A percentile compares a stretch with the other conserved stretches of the same genome.
phyloP scores from a whole-genome alignment of 2,797 vertebrate species.

The Phyllotis vaccarum region DNA sequence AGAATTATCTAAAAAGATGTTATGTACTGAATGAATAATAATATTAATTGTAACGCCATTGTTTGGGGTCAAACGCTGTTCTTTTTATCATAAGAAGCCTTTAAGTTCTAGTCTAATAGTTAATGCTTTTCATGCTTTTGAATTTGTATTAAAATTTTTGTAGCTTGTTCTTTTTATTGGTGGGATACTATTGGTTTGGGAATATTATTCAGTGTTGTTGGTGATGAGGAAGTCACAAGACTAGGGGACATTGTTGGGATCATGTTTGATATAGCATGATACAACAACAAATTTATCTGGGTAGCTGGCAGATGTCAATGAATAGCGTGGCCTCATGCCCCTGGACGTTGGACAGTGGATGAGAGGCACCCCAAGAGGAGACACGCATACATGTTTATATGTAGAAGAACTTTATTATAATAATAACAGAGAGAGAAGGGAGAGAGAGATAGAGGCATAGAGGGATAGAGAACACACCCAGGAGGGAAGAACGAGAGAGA shows the following conservation, averaged over 20 bases:
- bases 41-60: slow-evolving; percentile 25
- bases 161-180: not conserved
- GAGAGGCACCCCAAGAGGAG: too few species aligned
- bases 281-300: too few species aligned
- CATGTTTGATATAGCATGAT: too few species aligned
- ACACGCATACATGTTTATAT: too few species aligned
- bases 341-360: too few species aligned
- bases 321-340: too few species aligned
- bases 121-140: not conserved
- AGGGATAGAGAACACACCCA: too few species aligned
- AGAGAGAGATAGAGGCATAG: too few species aligned
- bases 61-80: not conserved
- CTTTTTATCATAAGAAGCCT: not conserved
- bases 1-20: slow-evolving; percentile 50
- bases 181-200: slow-evolving; percentile 4
- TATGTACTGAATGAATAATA: not conserved
- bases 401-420: too few species aligned
- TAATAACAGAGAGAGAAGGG: too few species aligned
- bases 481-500: too few species aligned
- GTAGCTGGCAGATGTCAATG: too few species aligned
- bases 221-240: slow-evolving; percentile 76
- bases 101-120: slow-evolving; percentile 37
- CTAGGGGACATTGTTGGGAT: slow-evolving; percentile 58
- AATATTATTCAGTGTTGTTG: slow-evolving; percentile 38
- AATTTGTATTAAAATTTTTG: not conserved